Conservation (phyloP, 2,797 vertebrate species). For the Neosilurus hyrtlii region DNA sequence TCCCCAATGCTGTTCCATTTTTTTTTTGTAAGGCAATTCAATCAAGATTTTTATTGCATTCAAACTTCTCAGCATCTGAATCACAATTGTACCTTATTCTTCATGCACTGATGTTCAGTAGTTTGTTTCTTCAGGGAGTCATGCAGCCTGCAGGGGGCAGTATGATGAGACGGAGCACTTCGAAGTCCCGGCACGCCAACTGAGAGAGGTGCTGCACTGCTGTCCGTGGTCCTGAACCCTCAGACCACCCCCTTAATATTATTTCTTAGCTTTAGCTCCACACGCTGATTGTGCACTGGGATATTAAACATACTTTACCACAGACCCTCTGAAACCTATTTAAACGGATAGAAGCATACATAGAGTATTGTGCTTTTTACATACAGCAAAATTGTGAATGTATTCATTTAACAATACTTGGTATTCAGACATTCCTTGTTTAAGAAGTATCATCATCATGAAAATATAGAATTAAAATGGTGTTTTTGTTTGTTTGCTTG, state of each 20-base stretch:
- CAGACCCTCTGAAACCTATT: not conserved
- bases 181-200: slow-evolving; percentile 48
- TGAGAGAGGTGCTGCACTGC: slow-evolving; percentile 62
- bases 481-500: not conserved
- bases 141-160: slow-evolving; percentile 51
- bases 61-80: not conserved
- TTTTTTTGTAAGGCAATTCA: not conserved
- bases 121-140: slow-evolving; percentile 37
- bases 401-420: not conserved
- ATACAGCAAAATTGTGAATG: not conserved
- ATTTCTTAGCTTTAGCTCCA: not conserved
- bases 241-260: slow-evolving; percentile 65
- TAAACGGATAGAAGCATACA: not conserved
- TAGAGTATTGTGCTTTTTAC: not conserved
- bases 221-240: slow-evolving; percentile 77
- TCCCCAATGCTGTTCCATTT: not conserved
- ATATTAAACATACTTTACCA: not conserved
- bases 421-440: not conserved
- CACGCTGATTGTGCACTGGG: not conserved
- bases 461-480: not conserved
- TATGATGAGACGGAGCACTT: slow-evolving; percentile 45
- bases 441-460: not conserved
- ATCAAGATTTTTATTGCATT: not conserved
- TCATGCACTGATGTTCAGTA: slow-evolving; percentile 3
- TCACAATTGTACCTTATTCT: not conserved